phyloP scores from a whole-genome alignment of 2,797 vertebrate genomes.

The Zalophus californianus region DNA sequence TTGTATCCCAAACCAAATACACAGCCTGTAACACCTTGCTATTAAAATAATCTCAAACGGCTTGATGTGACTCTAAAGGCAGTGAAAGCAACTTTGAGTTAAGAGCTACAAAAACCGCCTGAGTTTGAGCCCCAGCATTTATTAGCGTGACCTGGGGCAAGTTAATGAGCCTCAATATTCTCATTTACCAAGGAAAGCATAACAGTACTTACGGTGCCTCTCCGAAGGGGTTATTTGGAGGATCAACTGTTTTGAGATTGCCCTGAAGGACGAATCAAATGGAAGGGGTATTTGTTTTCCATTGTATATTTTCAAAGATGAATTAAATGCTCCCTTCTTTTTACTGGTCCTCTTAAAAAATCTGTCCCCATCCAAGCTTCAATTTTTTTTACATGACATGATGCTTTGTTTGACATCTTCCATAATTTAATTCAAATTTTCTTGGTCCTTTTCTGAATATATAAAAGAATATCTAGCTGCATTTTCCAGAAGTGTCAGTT shows the following conservation, averaged over 20 bases:
- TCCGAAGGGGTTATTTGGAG: not conserved
- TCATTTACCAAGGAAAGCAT: not conserved
- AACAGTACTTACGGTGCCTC: not conserved
- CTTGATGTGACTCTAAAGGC: not conserved
- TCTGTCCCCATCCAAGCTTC: not conserved
- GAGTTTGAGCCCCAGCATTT: not conserved
- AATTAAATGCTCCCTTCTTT: not conserved
- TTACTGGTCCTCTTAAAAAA: not conserved
- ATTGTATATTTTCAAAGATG: not conserved
- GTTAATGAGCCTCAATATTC: not conserved
- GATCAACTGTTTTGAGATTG: not conserved
- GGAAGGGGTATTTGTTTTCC: not conserved
- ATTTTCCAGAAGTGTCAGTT: conserved; percentile 10
- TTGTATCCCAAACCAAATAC: not conserved
- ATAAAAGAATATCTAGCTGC: not conserved
- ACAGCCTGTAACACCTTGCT: not conserved
- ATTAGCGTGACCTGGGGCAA: not conserved
- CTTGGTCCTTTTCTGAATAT: not conserved
- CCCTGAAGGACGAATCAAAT: not conserved
- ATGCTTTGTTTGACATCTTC: not conserved
- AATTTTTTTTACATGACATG: not conserved
- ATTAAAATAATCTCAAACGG: not conserved
- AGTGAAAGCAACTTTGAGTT: not conserved
- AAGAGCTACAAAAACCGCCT: not conserved
- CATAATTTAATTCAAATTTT: not conserved